These are phyloP conservation scores for Tolmerus cingulatus DNA, from an alignment of 2,888 invertebrate genomes.

Conservation along the genomic window DNA sequence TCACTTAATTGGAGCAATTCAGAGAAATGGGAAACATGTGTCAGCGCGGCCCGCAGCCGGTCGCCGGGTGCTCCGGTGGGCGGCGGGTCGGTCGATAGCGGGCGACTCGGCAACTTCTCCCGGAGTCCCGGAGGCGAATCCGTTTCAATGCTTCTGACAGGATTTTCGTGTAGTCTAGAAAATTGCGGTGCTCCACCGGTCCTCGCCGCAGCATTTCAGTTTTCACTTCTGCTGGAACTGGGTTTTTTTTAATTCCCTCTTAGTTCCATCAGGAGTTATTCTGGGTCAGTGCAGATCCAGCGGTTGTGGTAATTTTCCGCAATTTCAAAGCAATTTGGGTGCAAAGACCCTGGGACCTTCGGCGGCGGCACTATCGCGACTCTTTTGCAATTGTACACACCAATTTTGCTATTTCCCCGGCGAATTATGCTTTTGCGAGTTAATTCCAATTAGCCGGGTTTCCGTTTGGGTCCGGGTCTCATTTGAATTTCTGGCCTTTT, in stretches of 20 bases:
- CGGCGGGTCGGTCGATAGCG: background rate
- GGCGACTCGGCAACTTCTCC: background rate
- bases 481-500: background rate
- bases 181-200: background rate
- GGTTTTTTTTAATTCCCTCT: background rate
- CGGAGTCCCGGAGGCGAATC: background rate
- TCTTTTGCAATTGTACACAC: background rate
- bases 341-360: background rate
- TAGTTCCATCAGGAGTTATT: background rate
- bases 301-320: background rate
- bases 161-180: background rate
- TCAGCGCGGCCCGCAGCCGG: background rate
- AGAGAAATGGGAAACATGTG: slow-evolving; percentile 25
- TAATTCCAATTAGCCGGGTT: background rate
- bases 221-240: background rate
- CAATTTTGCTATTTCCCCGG: background rate
- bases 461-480: background rate
- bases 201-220: background rate
- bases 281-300: slow-evolving; percentile 1
- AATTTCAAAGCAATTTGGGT: background rate
- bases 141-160: background rate
- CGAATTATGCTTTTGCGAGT: background rate
- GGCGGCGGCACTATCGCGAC: background rate
- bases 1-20: slow-evolving; percentile 31
- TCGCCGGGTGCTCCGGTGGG: background rate